These are phyloP conservation scores for Zalophus californianus DNA, from an alignment of 2,797 vertebrate genomes.

Conservation along the genomic window DNA sequence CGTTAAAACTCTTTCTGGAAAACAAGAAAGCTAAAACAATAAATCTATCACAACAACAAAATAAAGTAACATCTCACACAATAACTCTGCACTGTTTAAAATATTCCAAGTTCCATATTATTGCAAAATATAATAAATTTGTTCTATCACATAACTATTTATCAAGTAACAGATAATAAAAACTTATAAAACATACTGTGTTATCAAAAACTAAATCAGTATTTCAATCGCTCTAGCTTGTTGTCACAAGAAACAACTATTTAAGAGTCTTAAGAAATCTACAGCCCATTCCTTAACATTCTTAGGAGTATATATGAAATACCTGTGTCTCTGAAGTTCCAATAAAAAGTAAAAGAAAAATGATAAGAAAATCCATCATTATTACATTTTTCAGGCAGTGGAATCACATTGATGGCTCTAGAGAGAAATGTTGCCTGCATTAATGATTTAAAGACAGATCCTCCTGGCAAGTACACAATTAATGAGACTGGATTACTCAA, in stretches of 20 bases:
- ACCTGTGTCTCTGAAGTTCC: slow-evolving; percentile 92
- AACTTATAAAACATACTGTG: neutral
- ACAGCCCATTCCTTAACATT: neutral
- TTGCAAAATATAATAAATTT: neutral
- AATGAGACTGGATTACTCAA: slow-evolving; percentile 96
- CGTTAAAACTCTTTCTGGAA: slow-evolving; percentile 66
- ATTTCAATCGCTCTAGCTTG: slow-evolving; percentile 35
- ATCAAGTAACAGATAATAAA: neutral
- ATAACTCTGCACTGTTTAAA: slow-evolving; percentile 19
- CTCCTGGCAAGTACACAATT: slow-evolving; percentile 94
- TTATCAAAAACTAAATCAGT: slow-evolving; percentile 48
- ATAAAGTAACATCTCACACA: neutral
- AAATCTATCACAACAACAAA: neutral
- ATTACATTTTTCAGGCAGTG: slow-evolving; percentile 84
- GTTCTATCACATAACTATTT: neutral
- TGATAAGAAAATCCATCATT: slow-evolving; percentile 85
- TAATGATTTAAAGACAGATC: slow-evolving; percentile 96
- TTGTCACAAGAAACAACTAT: slow-evolving; percentile 20
- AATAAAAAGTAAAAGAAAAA: slow-evolving; percentile 87
- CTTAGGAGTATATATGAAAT: slow-evolving; percentile 81
- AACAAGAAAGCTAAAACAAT: neutral
- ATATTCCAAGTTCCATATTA: neutral
- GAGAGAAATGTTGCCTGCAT: slow-evolving; percentile 93
- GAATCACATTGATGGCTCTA: slow-evolving; percentile 87
- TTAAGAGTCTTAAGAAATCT: slow-evolving; percentile 32